Base-by-base conservation (phyloP, 2,888 invertebrate species). In the Chirona hameri region DNA sequence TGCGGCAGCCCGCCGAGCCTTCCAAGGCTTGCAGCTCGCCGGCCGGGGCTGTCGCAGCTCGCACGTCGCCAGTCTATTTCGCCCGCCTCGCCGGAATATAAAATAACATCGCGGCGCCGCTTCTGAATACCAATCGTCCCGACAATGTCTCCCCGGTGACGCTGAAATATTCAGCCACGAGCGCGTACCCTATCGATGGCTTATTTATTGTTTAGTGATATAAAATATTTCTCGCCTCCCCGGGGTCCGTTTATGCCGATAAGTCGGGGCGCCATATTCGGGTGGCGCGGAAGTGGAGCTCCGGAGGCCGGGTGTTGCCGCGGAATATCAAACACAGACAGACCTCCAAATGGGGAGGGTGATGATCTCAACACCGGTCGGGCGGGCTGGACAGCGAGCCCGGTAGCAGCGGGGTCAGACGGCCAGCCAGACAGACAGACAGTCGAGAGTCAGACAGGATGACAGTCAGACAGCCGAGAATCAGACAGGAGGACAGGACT, bases 151-250 rank as follows among this genome's bases (percentile, higher is more conserved):
- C 76, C 76, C 76, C 1, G 24, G 76, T 31, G 76, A 12, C 46
- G 7, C 76, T 76, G 46, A 76, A 76, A 76, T 76, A 76, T 76
- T 76, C 76, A 76, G 39, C 76, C 10, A 5, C 24, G 76, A 39
- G 39, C 82, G 81, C 82, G 82, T 60, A 83, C 81, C 82, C 83
- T 81, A 79, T 81, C 81, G 72, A 79, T 72, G 69, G 48, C 81
- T 82, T 83, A 65, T 82, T 82, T 83, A 65, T 82, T 83, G 69
- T 57, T 39, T 76, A 24, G 39, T 76, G 76, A 76, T 76, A 76
- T 76, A 76, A 46, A 76, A 76, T 76, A 76, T 76, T 76, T 76
- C 46, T 12, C 31, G 39, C 14, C 76, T 76, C 80, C 52, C 80
- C 80, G 7, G 52, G 29, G 80, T 12, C 27, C 52, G 29, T 52